Percentiles rank a stretch among this genome's conserved stretches.
These are phyloP conservation scores for Malaclemys terrapin DNA, from an alignment of 2,113 vertebrate genomes.

Conservation along the genomic window DNA sequence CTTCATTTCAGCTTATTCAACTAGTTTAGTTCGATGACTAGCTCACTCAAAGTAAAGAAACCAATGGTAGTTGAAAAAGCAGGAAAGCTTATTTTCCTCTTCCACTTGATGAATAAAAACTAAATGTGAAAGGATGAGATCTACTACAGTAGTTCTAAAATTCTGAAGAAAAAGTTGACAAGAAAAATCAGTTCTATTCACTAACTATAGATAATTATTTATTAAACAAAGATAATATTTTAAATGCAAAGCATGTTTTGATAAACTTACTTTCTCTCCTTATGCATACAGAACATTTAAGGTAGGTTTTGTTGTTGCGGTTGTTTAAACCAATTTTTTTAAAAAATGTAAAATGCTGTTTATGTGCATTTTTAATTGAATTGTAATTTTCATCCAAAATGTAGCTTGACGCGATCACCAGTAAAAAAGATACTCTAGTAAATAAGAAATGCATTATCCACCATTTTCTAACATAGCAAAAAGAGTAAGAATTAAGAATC, in stretches of 20 bases:
- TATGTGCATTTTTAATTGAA: not conserved
- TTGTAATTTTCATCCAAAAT: not conserved
- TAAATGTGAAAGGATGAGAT: not conserved
- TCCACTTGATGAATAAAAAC: not conserved
- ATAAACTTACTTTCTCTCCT: not conserved
- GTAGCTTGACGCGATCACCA: not conserved
- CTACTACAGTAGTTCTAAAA: not conserved
- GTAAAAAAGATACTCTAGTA: not conserved
- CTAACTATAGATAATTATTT: not conserved
- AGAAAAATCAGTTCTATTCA: not conserved
- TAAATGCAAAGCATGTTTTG: not conserved
- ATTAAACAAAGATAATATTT: not conserved
- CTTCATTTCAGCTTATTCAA: not conserved
- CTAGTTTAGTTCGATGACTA: not conserved
- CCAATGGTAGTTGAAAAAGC: not conserved
- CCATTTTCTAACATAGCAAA: not conserved
- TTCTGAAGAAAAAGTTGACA: not conserved
- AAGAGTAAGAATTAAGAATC: not conserved
- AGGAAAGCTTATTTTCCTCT: not conserved
- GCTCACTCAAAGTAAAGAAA: not conserved
- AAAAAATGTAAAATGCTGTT: not conserved
- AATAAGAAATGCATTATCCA: not conserved
- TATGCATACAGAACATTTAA: not conserved
- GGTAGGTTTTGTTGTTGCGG: not conserved
- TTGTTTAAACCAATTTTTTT: not conserved